Base-by-base conservation (phyloP, 2,797 vertebrate genomes). In the Rallus crepitans region DNA sequence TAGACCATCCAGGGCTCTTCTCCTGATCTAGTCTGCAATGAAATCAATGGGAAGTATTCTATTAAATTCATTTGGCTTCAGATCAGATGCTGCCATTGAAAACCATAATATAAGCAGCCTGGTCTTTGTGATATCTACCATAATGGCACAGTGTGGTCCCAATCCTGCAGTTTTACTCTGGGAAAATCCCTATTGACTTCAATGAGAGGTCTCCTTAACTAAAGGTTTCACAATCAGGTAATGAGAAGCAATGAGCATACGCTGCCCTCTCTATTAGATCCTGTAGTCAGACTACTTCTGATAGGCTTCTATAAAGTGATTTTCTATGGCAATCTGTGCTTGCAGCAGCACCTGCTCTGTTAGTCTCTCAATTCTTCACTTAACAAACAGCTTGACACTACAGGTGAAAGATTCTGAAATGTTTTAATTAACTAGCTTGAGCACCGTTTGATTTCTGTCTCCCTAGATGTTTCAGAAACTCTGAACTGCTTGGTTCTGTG, bases 381-480 rank as follows among this genome's bases (percentile, higher is more conserved):
- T 94, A 94, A 90, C 87, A 87, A 96, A 93, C 96, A 95, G 94
- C 94, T 95, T 97, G 94, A 96, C 55, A 79, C 72, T 0, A 4
- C 93, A 95, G 96, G 94, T 95, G 95, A 97, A 96, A 84, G 75
- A 95, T 96, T 97, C 95, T 92, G 95, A 95, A 96, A 97, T 83
- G 84, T 96, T 97, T 97, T 96, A 97, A 97, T 97, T 96, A 97
- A 97, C 91, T 95, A 89, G 87, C 93, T 82, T 39, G 66, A 95
- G 82, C 93, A 90, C 83, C 81, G 30, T 96, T 96, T 96, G 96
- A 95, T 97, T 97, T 90, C 82, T 89, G 1, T 96, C 81, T 94
- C 86, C 78, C 64, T 95, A 53, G 86, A 86, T 90, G 83, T 84
- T 94, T 90, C 86, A 79, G 89, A 91, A 91, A 94, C 78, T 81